A percentile compares a stretch with the other conserved stretches of the same genome.
phyloP scores from a whole-genome alignment of 2,113 vertebrate genomes.

The Otis tarda region DNA sequence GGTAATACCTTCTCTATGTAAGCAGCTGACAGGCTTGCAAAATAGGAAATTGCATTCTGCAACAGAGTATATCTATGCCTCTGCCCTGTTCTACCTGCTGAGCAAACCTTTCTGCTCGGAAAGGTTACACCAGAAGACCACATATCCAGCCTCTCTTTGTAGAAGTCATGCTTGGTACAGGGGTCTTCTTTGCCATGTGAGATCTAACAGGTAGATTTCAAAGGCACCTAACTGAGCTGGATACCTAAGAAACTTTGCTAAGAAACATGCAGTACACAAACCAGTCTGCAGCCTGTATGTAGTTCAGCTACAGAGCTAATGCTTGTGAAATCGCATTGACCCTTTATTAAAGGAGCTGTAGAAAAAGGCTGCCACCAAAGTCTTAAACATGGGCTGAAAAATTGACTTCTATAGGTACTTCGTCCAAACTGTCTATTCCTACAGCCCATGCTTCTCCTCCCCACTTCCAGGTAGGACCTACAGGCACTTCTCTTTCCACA shows the following conservation, averaged over 20 bases:
- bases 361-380: neutral
- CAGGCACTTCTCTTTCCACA: neutral
- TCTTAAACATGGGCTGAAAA: neutral
- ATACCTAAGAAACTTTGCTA: neutral
- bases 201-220: neutral
- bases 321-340: neutral
- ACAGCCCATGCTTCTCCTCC: neutral
- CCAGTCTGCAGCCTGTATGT: neutral
- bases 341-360: neutral
- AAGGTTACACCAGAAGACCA: neutral
- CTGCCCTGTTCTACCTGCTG: neutral
- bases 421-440: neutral
- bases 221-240: neutral
- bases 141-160: neutral
- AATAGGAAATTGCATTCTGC: neutral
- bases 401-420: neutral
- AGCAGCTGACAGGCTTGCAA: neutral
- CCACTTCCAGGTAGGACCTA: neutral
- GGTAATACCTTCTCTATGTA: neutral
- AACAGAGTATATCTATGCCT: rapidly evolving
- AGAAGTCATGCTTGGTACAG: neutral
- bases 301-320: neutral
- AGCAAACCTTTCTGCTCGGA: neutral
- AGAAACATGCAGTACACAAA: neutral
- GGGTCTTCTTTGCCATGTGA: neutral